Evolutionary conservation across 2,888 invertebrate species (phyloP), one percentile per base, ranked within the genome.

Genomic region (Leptopilina syphax): DNA sequence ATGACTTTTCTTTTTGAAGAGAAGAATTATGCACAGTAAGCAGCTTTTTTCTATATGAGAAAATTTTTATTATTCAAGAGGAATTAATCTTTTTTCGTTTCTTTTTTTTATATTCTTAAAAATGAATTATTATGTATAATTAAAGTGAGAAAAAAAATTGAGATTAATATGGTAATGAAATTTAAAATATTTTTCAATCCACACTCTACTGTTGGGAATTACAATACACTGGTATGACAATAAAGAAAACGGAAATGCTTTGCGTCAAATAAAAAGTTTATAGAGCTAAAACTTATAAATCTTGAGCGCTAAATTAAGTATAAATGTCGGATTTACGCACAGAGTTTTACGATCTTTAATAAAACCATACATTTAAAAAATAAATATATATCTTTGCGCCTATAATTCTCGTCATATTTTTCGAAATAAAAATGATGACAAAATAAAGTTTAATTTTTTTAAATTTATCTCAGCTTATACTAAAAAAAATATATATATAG

Each of bases 291-390:
- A 70, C 70, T 70, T 70, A 70, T 70, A 70, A 70, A 70, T 70
- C 70, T 70, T 54, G 70, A 54, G 47, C 24, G 70, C 70, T 27
- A 70, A 70, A 70, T 70, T 70, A 70, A 70, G 68, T 70, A 70
- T 70, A 70, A 70, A 70, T 27, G 70, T 70, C 70, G 50, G 70
- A 70, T 70, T 70, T 70, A 54, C 70, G 70, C 70, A 50, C 24
- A 24, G 13, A 13, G 13, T 50, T 70, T 70, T 70, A 70, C 47
- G 54, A 54, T 54, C 70, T 54, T 54, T 70, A 70, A 70, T 70
- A 54, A 54, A 70, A 70, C 13, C 13, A 70, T 50, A 54, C 50
- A 54, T 70, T 54, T 70, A 12, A 50, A 70, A 27, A 27, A 27
- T 44, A 67, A 67, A 67, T 67, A 70, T 63, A 63, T 63, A 70